These are phyloP conservation scores for Perca schrenkii DNA, from an alignment of 2,113 vertebrate genomes.

Conservation along the genomic window DNA sequence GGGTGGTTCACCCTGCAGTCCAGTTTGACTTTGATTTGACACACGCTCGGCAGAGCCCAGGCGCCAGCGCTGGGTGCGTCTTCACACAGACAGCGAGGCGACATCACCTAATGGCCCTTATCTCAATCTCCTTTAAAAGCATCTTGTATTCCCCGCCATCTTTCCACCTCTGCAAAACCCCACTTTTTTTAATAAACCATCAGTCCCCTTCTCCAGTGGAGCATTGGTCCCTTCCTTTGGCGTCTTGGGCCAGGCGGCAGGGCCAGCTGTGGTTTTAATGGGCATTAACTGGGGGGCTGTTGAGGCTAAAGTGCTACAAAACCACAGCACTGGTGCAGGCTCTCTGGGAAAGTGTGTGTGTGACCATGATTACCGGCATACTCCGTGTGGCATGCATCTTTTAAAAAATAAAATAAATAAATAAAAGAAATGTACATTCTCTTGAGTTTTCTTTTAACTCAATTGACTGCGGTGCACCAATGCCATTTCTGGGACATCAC, in stretches of 20 bases:
- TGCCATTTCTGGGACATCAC: not conserved
- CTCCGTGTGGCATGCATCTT: not conserved
- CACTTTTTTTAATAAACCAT: slow-evolving; percentile 56
- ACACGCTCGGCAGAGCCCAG: slow-evolving; percentile 85
- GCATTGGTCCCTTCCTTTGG: slow-evolving; percentile 36
- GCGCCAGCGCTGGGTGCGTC: slow-evolving; percentile 87
- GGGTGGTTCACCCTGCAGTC: slow-evolving; percentile 81
- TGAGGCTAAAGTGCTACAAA: slow-evolving; percentile 73
- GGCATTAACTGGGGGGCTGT: slow-evolving; percentile 65
- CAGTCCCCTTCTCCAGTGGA: slow-evolving; percentile 44
- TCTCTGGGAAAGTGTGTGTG: slow-evolving; percentile 25
- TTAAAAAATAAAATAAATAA: not conserved
- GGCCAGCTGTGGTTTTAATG: slow-evolving; percentile 72
- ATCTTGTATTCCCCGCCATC: slow-evolving; percentile 89
- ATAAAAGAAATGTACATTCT: not conserved
- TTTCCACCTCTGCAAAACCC: slow-evolving; percentile 86
- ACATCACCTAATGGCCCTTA: slow-evolving; percentile 93
- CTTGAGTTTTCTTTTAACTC: slow-evolving; percentile 3
- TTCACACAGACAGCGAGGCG: slow-evolving; percentile 92
- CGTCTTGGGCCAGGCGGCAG: slow-evolving; percentile 61
- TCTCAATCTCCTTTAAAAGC: slow-evolving; percentile 95
- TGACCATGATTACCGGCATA: slow-evolving; percentile 16
- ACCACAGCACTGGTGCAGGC: slow-evolving; percentile 50
- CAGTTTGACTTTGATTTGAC: slow-evolving; percentile 89
- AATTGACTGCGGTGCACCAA: not conserved